phyloP scores from a whole-genome alignment of 2,797 vertebrate species.

The Lepidocolaptes lacrymiger region DNA sequence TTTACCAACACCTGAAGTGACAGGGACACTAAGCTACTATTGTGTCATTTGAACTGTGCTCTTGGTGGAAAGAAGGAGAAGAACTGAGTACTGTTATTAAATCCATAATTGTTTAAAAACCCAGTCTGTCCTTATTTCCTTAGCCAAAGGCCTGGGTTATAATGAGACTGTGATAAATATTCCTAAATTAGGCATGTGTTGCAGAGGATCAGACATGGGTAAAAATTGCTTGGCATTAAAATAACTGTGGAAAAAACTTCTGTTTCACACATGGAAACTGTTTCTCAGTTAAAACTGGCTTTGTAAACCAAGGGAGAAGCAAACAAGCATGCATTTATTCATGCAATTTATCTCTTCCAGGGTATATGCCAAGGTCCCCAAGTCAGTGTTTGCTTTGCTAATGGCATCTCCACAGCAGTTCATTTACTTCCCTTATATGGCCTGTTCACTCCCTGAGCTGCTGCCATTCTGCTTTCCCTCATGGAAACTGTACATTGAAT shows the following conservation, averaged over 20 bases:
- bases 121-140: background rate
- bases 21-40: background rate
- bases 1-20: background rate
- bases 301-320: slow-evolving; percentile 1
- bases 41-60: background rate
- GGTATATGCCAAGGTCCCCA: slow-evolving; percentile 44
- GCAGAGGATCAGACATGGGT: background rate
- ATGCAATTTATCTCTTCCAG: slow-evolving; percentile 29
- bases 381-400: slow-evolving; percentile 46
- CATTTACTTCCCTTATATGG: slow-evolving; percentile 57
- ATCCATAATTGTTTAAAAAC: background rate
- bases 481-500: background rate
- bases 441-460: slow-evolving; percentile 38
- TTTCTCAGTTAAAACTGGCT: slow-evolving; percentile 18
- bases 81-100: background rate
- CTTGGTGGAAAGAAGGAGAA: background rate
- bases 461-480: slow-evolving; percentile 38
- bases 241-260: slow-evolving; percentile 23
- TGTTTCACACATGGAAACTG: slow-evolving; percentile 19
- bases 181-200: background rate
- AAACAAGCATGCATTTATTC: slow-evolving; percentile 39
- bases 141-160: background rate
- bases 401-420: slow-evolving; percentile 44
- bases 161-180: slow-evolving; percentile 1
- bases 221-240: slow-evolving; percentile 33